Evolutionary conservation across 2,797 vertebrate genomes (phyloP).

Genomic region (Bradypodion pumilum): DNA sequence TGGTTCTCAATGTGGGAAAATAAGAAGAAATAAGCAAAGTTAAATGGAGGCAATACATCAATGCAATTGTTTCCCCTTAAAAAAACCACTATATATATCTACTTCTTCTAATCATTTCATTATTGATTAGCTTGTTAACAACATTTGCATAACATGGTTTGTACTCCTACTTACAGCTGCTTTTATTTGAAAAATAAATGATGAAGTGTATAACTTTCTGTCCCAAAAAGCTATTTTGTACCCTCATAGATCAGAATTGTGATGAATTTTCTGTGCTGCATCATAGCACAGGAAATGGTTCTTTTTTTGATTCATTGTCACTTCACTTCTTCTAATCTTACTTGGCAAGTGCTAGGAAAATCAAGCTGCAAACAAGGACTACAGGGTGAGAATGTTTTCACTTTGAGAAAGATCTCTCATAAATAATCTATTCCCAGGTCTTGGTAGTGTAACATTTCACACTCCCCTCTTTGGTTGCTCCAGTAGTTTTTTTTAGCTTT

Average conservation of each 20-base stretch:
- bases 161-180: neutral
- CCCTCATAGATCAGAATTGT: neutral
- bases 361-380: neutral
- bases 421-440: conserved; percentile 22
- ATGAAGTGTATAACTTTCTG: neutral
- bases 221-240: neutral
- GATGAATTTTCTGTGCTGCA: conserved; percentile 35
- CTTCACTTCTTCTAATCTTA: conserved; percentile 25
- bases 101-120: neutral
- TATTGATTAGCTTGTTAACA: neutral
- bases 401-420: conserved; percentile 2
- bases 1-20: no score
- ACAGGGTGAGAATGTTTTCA: neutral
- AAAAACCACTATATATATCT: neutral
- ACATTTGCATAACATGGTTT: neutral
- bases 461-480: neutral
- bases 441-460: conserved; percentile 3
- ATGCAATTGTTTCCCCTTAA: neutral
- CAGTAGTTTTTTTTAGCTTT: fast-evolving
- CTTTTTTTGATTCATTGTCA: conserved; percentile 18
- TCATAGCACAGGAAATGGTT: conserved; percentile 13
- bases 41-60: neutral
- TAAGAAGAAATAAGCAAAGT: neutral
- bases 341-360: conserved; percentile 35
- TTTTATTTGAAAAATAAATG: neutral